phyloP scores from a whole-genome alignment of 1,140 invertebrate species.

The Cyphomyrmex costatus region DNA sequence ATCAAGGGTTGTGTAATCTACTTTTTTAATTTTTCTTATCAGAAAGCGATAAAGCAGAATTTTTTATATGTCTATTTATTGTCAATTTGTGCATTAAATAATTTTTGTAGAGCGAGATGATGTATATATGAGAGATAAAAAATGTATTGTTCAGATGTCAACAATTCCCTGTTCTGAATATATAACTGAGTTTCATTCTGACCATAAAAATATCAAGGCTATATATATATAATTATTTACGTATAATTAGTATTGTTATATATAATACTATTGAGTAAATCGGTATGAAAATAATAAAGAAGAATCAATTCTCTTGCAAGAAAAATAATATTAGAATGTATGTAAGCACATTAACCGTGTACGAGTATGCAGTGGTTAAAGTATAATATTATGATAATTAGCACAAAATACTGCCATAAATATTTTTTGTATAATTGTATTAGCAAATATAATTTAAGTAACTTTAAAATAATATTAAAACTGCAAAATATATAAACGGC shows the following conservation, averaged over 20 bases:
- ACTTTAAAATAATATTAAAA: not conserved
- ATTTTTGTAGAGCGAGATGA: not conserved
- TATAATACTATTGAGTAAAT: not conserved
- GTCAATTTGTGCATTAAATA: not conserved
- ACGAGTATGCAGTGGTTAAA: not conserved
- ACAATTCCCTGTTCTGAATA: not conserved
- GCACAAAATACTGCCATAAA: slow-evolving; percentile 30
- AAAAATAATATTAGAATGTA: not conserved
- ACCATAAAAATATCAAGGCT: not conserved
- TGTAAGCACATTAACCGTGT: not conserved
- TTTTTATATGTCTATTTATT: not conserved
- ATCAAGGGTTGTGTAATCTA: not conserved
- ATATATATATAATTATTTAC: no score
- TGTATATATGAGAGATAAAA: no score
- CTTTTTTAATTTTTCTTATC: not conserved
- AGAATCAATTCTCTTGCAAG: not conserved
- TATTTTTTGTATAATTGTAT: slow-evolving; percentile 16
- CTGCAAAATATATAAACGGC: not conserved
- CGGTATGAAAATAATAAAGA: not conserved
- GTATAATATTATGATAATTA: not conserved
- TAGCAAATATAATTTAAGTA: not conserved
- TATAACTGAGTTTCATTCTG: not conserved
- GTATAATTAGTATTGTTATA: no score
- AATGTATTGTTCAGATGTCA: not conserved
- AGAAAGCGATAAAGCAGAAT: not conserved